Evolutionary conservation across 2,888 invertebrate species (phyloP).

Genomic region (Rhorus exstirpatorius): DNA sequence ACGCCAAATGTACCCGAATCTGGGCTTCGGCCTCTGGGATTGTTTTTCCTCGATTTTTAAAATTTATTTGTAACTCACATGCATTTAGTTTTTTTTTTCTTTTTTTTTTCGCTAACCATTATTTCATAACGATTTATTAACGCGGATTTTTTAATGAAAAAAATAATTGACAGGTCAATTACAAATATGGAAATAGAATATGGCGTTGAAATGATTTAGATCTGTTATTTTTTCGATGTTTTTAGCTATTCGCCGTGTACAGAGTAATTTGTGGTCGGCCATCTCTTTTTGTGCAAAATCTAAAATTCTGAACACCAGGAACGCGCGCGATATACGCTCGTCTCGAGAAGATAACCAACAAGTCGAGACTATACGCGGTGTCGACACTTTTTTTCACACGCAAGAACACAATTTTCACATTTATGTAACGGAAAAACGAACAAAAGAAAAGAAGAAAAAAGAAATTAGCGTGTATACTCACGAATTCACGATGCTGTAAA

Average conservation of each 20-base stretch:
- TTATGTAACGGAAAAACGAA: slow-evolving; percentile 9
- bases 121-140: too few species aligned
- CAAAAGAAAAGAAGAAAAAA: slow-evolving; percentile 14
- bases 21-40: background rate
- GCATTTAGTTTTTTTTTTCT: too few species aligned
- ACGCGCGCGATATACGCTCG: too few species aligned
- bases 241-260: background rate
- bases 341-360: background rate
- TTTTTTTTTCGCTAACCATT: too few species aligned
- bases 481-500: slow-evolving; percentile 5
- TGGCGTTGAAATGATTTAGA: too few species aligned
- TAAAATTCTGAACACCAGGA: too few species aligned
- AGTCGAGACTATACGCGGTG: background rate
- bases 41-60: background rate
- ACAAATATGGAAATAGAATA: too few species aligned
- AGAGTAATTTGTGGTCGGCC: background rate
- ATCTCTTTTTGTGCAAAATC: background rate
- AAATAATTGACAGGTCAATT: too few species aligned
- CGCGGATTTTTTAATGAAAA: too few species aligned
- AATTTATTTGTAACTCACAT: background rate
- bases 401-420: background rate
- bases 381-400: background rate
- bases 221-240: too few species aligned
- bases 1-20: background rate
- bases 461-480: slow-evolving; percentile 45